Evolutionary conservation across 2,113 vertebrate genomes (phyloP), one percentile per base, ranked within the genome.

Genomic region (Cariama cristata): DNA sequence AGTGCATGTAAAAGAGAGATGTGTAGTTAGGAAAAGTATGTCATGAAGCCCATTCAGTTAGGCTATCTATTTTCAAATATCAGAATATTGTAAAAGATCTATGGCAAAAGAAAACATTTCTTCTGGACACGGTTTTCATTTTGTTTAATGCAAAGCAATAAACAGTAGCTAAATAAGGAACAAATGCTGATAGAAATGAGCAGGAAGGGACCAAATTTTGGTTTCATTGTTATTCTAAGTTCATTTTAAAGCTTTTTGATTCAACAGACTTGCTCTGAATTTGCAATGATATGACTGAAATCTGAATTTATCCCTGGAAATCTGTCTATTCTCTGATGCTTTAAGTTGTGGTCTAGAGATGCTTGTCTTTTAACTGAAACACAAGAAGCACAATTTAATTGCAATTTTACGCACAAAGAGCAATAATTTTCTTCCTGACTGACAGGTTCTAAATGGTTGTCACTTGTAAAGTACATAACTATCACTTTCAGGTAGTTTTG

Each of bases 351-450:
- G 38, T 85, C 68, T 94, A 88, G 82, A 86, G 38, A 89, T 93
- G 75, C 77, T 92, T 90, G 69, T 49, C 88, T 94, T 96, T 94
- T 87, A 77, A 82, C 79, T 96, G 77, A 95, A 96, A 92, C 66
- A 75, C 53, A 95, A 96, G 93, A 82, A 90, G 94, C 86, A 83
- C 94, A 82, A 92, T 96, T 96, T 96, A 96, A 97, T 97, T 98
- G 93, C 88, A 91, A 81, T 95, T 96, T 89, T 95, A 91, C 91
- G 88, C 91, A 90, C 88, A 91, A 90, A 96, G 93, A 91, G 67
- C 68, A 96, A 92, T 96, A 91, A 97, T 97, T 98, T 97, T 90
- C 93, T 74, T 88, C 44, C 66, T 97, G 94, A 97, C 67, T 97
- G 97, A 97, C 95, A 94, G 47, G 35, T 80, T 96, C 91, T 97